Conservation (phyloP, 2,113 vertebrate species). For the Prinia subflava region DNA sequence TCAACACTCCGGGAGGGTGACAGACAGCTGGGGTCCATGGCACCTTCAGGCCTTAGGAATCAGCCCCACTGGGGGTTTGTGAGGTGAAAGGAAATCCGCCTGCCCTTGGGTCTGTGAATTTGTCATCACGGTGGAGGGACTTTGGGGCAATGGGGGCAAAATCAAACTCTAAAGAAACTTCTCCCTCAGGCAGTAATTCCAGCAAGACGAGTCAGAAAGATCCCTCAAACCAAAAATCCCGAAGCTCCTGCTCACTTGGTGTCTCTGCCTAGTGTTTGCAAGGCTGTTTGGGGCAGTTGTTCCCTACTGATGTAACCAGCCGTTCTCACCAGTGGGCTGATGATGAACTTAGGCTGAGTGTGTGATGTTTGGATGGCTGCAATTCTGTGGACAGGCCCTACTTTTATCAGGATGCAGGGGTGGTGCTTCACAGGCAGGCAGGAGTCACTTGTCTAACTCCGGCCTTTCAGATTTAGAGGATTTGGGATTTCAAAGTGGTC, state of each 20-base stretch:
- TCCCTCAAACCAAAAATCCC: not conserved
- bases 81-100: not conserved
- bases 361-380: not conserved
- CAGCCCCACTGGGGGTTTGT: not conserved
- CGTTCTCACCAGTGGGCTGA: rapidly evolving
- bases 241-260: not conserved
- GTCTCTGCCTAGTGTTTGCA: not conserved
- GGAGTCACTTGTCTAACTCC: not conserved
- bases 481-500: not conserved
- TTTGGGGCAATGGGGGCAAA: not conserved
- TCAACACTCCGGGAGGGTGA: not conserved
- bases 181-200: not conserved
- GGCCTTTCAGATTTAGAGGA: conserved; percentile 28
- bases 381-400: not conserved
- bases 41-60: rapidly evolving
- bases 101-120: not conserved
- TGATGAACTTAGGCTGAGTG: not conserved
- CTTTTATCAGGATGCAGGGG: not conserved
- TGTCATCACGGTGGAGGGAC: not conserved
- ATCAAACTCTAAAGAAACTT: not conserved
- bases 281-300: not conserved
- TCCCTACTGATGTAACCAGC: not conserved
- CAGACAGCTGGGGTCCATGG: not conserved
- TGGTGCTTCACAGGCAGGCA: not conserved
- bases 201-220: not conserved